Conservation (phyloP, 1,140 invertebrate genomes). For the Atta colombica region DNA sequence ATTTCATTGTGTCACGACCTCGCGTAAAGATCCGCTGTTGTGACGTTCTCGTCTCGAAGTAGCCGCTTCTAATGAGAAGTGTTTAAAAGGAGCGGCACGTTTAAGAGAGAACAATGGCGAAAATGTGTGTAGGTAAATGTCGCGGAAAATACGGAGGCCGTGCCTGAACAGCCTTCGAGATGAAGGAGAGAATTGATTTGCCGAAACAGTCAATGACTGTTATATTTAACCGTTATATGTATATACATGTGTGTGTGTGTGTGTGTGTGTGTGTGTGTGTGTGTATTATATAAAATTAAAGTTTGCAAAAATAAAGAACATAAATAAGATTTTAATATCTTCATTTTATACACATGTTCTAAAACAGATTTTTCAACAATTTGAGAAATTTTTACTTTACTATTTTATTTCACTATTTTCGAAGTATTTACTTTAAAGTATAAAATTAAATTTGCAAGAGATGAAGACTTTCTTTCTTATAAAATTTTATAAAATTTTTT, state of each 20-base stretch:
- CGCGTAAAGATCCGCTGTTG: constrained; percentile 44
- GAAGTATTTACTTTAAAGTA: no score
- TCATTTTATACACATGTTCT: no score
- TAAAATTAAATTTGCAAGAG: no score
- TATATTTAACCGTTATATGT: background rate
- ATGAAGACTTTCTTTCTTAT: no score
- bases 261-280: no score
- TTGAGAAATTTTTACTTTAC: no score
- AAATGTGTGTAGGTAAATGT: constrained; percentile 56
- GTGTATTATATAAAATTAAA: no score
- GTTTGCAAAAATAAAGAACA: no score
- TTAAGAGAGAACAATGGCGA: constrained; percentile 60
- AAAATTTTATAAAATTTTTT: background rate
- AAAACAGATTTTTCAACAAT: no score
- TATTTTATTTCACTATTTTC: no score
- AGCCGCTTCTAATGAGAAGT: constrained; percentile 50
- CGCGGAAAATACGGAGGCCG: constrained; percentile 53
- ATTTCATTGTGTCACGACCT: constrained; percentile 21
- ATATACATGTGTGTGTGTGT: no score
- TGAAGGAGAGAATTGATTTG: constrained; percentile 32
- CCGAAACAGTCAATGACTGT: background rate
- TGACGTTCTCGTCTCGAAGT: constrained; percentile 33
- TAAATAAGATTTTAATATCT: no score
- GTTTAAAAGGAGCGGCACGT: constrained; percentile 60
- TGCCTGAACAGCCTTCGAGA: constrained; percentile 28